Conservation (phyloP, 2,797 vertebrate species). For the Lacerta agilis region DNA sequence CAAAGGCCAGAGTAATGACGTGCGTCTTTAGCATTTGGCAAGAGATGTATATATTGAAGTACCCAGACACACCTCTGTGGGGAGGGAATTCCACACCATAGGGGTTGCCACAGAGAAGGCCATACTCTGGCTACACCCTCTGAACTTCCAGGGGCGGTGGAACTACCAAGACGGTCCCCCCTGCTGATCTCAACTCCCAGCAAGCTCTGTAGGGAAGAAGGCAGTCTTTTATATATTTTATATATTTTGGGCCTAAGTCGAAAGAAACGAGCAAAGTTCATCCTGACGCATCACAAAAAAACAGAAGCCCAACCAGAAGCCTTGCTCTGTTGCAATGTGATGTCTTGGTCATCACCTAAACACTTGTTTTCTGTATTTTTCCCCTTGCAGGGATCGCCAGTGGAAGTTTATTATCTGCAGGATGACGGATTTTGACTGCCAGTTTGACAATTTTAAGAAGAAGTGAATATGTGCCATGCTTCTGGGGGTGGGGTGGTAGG, state of each 20-base stretch:
- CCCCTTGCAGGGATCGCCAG: constrained; percentile 90
- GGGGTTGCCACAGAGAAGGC: too few species aligned
- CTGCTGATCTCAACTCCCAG: background rate
- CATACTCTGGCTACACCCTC: too few species aligned
- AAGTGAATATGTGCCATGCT: background rate
- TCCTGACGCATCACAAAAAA: background rate
- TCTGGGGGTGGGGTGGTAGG: constrained; percentile 7
- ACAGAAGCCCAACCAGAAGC: background rate
- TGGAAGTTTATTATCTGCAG: constrained; percentile 98
- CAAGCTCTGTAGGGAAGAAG: background rate
- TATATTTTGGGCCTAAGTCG: background rate
- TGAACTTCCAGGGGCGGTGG: background rate
- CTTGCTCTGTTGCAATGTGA: background rate
- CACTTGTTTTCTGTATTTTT: constrained; percentile 44
- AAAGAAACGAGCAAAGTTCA: background rate
- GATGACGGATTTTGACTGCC: constrained; percentile 94
- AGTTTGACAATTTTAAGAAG: constrained; percentile 89
- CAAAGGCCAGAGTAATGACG: too few species aligned
- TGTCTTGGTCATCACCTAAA: constrained; percentile 40
- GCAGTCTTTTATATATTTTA: too few species aligned
- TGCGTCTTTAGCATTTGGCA: too few species aligned
- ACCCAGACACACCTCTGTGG: background rate
- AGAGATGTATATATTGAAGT: too few species aligned
- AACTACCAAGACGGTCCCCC: background rate
- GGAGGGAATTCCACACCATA: background rate